Conservation (phyloP, 2,113 vertebrate genomes). For the Apeltes quadracus region DNA sequence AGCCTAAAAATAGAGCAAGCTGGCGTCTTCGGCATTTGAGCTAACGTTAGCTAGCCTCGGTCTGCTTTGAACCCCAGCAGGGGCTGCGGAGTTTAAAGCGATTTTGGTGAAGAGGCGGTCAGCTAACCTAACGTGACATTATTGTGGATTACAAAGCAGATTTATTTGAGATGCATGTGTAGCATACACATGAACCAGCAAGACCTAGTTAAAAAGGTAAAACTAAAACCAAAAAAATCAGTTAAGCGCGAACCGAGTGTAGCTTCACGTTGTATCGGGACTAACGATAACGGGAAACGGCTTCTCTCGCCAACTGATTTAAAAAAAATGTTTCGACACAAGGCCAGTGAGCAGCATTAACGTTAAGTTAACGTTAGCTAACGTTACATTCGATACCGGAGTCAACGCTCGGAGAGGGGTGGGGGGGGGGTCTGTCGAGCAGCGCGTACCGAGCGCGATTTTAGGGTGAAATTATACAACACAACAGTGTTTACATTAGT, state of each 20-base stretch:
- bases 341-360: slow-evolving; percentile 36
- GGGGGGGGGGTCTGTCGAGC: background rate
- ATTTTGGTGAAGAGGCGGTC: background rate
- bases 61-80: slow-evolving; percentile 29
- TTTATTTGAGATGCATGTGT: background rate
- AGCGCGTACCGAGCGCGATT: too few relatives aligned
- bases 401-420: background rate
- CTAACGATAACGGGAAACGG: slow-evolving; percentile 26
- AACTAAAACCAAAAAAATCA: too few relatives aligned
- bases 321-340: slow-evolving; percentile 27
- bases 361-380: slow-evolving; percentile 10
- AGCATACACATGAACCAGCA: background rate
- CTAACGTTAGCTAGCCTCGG: slow-evolving; percentile 41
- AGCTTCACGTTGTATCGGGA: slow-evolving; percentile 4
- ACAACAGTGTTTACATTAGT: slow-evolving; percentile 17
- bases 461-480: background rate
- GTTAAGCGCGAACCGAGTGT: background rate
- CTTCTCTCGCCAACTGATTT: slow-evolving; percentile 11
- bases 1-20: slow-evolving; percentile 69
- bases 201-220: too few relatives aligned
- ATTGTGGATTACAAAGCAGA: background rate
- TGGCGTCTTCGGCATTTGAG: slow-evolving; percentile 51
- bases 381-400: background rate
- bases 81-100: background rate
- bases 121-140: background rate